Evolutionary conservation across 2,797 vertebrate species (phyloP), one percentile per base, ranked within the genome.

Genomic region (Hemitrygon akajei): DNA sequence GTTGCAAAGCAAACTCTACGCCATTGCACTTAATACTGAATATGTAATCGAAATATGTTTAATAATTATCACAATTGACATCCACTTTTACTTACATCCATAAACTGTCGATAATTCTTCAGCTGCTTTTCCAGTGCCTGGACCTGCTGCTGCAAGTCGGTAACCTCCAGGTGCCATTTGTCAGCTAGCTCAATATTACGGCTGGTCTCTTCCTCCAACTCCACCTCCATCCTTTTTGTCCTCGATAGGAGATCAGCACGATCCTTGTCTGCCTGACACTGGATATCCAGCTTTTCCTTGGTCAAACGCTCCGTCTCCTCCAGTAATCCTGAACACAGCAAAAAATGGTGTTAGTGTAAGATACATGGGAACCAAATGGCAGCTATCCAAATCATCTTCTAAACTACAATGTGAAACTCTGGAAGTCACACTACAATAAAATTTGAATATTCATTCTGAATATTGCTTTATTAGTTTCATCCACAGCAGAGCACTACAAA

Each of bases 81-180:
- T 0, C 56, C 71, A 18, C 25, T 76, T 56, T 14, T 81, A 76
- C 96, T 97, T 94, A 98, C 99, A 77, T 99, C 98, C 95, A 99
- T 99, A 95, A 99, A 99, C 87, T 99, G 98, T 0, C 99, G 96
- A 94, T 99, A 96, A 22, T 97, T 97, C 95, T 98, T 99, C 66
- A 99, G 96, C 94, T 99, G 98, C 94, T 98, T 99, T 95, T 99
- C 98, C 56, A 99, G 97, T 40, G 98, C 97, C 87, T 96, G 96
- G 94, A 99, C 96, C 58, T 96, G 98, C 96, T 99, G 98, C 94
- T 95, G 96, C 73, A 99, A 97, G 94, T 98, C 98, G 14, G 97
- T 95, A 0, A 97, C 96, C 91, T 98, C 97, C 94, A 96, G 94
- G 1, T 97, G 96, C 95, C 97, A 96, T 47, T 95, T 96, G 87